Evolutionary conservation across 2,113 vertebrate genomes (phyloP).

Genomic region (Colaptes auratus): DNA sequence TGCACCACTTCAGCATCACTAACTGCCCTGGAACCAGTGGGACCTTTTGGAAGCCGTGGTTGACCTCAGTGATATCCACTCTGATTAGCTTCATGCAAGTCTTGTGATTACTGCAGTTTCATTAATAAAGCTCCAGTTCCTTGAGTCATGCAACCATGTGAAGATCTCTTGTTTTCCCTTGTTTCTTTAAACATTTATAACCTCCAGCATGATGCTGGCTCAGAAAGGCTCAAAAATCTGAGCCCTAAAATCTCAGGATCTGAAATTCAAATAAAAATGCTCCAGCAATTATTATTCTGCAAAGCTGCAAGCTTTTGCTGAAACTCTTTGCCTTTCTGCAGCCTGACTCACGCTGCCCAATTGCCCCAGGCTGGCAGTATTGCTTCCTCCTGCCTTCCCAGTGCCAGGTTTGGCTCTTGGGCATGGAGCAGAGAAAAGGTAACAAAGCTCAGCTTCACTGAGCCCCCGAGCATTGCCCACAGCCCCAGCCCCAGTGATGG

Average conservation of each 20-base stretch:
- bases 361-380: neutral
- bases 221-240: neutral
- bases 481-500: neutral
- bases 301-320: neutral
- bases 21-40: slow-evolving; percentile 20
- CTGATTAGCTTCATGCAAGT: neutral
- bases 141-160: neutral
- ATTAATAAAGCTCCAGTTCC: neutral
- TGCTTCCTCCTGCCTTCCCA: neutral
- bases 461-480: neutral
- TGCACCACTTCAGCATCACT: neutral
- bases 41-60: slow-evolving; percentile 13
- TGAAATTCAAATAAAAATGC: neutral
- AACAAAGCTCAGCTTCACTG: neutral
- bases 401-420: fast-evolving
- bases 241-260: neutral
- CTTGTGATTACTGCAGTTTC: neutral
- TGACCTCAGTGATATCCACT: neutral
- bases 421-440: fast-evolving
- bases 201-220: neutral
- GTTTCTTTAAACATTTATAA: slow-evolving; percentile 1
- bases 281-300: neutral
- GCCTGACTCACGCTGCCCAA: neutral
- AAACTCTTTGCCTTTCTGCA: neutral
- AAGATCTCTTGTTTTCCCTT: neutral